Evolutionary conservation across 2,888 invertebrate genomes (phyloP).

Genomic region (Cephalotes varians): DNA sequence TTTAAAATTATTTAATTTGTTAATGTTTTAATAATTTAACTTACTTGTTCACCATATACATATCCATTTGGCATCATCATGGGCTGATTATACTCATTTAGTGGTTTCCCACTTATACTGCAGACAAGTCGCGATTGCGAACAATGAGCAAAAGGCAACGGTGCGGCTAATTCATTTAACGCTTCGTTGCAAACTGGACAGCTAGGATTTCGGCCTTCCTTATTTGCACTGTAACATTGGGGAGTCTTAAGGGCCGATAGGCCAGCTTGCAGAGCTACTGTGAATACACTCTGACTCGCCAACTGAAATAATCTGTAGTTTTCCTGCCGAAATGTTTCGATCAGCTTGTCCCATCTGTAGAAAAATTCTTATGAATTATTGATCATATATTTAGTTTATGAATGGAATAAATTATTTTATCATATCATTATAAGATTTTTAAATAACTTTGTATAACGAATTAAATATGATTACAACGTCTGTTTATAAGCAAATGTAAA

Average conservation of each 20-base stretch:
- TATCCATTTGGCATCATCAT: constrained; percentile 99
- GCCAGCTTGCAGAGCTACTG: constrained; percentile 96
- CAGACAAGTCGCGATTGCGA: constrained; percentile 98
- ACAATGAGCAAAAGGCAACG: constrained; percentile 97
- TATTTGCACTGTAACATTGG: constrained; percentile 90
- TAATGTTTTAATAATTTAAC: constrained; percentile 51
- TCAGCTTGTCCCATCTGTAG: constrained; percentile 93
- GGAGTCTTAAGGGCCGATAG: constrained; percentile 94
- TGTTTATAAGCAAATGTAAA: background rate
- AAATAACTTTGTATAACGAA: background rate
- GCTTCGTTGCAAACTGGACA: constrained; percentile 97
- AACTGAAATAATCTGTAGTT: constrained; percentile 98
- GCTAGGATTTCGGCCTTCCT: constrained; percentile 91
- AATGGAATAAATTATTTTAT: background rate
- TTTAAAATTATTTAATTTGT: background rate
- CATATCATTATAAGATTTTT: background rate
- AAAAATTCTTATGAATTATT: constrained; percentile 25
- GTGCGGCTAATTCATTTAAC: constrained; percentile 93
- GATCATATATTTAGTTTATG: background rate
- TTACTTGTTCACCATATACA: constrained; percentile 96
- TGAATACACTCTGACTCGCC: constrained; percentile 95
- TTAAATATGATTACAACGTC: constrained; percentile 8
- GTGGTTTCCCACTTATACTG: constrained; percentile 94
- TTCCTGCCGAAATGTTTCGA: constrained; percentile 96
- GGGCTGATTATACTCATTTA: constrained; percentile 99